Base-by-base conservation (phyloP, 2,797 vertebrate species). In the Pseudotriccus pelzelni region DNA sequence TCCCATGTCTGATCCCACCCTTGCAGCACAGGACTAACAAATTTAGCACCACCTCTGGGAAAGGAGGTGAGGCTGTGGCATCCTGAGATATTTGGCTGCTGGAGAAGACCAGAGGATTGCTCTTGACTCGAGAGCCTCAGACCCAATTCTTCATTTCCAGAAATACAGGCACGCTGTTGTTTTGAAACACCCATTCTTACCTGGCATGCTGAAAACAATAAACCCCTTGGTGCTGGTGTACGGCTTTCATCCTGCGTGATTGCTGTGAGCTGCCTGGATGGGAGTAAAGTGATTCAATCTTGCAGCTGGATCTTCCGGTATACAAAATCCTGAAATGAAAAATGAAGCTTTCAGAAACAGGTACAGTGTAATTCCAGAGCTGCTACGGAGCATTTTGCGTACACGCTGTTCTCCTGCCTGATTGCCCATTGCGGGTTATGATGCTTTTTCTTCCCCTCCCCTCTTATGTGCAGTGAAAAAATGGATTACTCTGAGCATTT, bases 271-370 rank as follows among this genome's bases (percentile, higher is more conserved):
- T 85, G 60, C 60, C 69, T 88, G 84, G 90, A 60, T 8, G 79
- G 84, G 64, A 91, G 66, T 36, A 14, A 53, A 91, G 60, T 28
- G 50, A 93, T 93, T 93, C 72, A 68, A 91, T 74, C 74, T 63
- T 90, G 84, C 80, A 72, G 74, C 90, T 91, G 81, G 77, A 88
- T 95, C 46, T 55, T 94, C 70, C 83, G 77, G 37, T 87, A 16
- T 60, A 63, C 44, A 81, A 74, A 85, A 80, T 59, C 77, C 77
- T 43, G 72, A 91, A 90, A 91, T 81, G 84, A 91, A 78, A 92
- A 90, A 96, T 89, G 36, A 89, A 94, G 95, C 91, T 96, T 81
- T 96, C 92, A 93, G 88, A 73, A 87, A 34, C 62, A 70, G 70
- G 82, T 77, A 87, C 39, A 25, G 80, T 74, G 49, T 58, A 79